A percentile compares a stretch with the other conserved stretches of the same genome.
Conservation (phyloP, 2,888 invertebrate species). For the Petrolisthes manimaculis region DNA sequence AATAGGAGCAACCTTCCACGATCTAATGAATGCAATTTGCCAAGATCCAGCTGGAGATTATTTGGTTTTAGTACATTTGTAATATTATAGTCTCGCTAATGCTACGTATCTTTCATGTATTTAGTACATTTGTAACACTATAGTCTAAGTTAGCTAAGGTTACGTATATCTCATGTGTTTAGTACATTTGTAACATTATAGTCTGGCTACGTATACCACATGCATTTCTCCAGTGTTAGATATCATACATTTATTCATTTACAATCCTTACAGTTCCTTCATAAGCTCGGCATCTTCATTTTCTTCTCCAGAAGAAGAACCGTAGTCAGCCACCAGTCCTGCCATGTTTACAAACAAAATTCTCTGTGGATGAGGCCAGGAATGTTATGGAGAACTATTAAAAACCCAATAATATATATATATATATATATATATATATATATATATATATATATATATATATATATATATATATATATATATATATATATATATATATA, state of each 20-base stretch:
- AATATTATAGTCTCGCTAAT: neutral
- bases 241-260: neutral
- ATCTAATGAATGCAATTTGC: no score
- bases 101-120: neutral
- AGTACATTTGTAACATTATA: neutral
- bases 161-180: neutral
- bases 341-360: slow-evolving; percentile 38
- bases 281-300: slow-evolving; percentile 32
- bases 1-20: no score
- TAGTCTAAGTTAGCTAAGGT: neutral
- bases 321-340: slow-evolving; percentile 53
- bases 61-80: neutral
- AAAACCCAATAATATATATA: no score
- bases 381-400: no score
- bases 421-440: no score
- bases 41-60: no score
- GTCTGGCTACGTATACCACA: neutral
- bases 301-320: slow-evolving; percentile 49
- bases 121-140: neutral
- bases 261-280: slow-evolving; percentile 39
- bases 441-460: no score
- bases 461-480: no score
- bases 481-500: no score
- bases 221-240: neutral
- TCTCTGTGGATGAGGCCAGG: neutral